Base-by-base conservation (phyloP, 1,140 invertebrate genomes). In the Lordiphosa clarofinis region DNA sequence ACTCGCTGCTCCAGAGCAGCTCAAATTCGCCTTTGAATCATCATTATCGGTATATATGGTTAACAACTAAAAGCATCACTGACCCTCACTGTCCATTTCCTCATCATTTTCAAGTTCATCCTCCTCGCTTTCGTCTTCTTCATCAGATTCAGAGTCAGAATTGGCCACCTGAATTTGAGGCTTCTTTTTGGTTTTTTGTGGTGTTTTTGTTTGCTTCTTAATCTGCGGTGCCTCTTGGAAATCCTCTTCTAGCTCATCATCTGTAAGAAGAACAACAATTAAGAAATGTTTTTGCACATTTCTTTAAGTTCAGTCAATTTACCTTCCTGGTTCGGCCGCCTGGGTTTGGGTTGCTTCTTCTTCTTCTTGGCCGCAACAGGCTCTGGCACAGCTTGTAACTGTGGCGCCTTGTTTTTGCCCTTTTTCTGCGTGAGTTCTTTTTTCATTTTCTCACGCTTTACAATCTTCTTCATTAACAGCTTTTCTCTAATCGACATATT, bases 381-480 rank as follows among this genome's bases (percentile, higher is more conserved):
- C 8, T 21, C 48, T 4, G 46, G 15, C 10, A 24, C 15, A 42
- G 47, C 10, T 31, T 35, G 13, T 8, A 56, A 36, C 10, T 13
- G 46, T 13, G 33, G 13, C 15, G 50, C 47, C 19, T 65, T 73
- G 2, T 35, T 28, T 39, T 88, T 88, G 4, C 74, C 87, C 73
- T 91, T 92, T 76, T 91, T 90, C 71, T 91, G 90, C 6, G 91
- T 86, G 44, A 91, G 88, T 68, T 92, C 92, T 33, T 93, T 88
- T 87, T 94, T 94, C 58, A 91, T 92, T 68, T 94, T 93, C 78
- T 95, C 94, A 7, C 93, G 90, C 76, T 94, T 94, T 54, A 93
- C 94, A 52, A 95, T 93, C 89, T 95, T 96, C 53, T 94, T 90
- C 90, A 94, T 93, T 49, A 95, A 90, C 15, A 95, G 91, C 90